A percentile compares a stretch with the other conserved stretches of the same genome.
Conservation (phyloP, 2,113 vertebrate species). For the Sialia sialis region DNA sequence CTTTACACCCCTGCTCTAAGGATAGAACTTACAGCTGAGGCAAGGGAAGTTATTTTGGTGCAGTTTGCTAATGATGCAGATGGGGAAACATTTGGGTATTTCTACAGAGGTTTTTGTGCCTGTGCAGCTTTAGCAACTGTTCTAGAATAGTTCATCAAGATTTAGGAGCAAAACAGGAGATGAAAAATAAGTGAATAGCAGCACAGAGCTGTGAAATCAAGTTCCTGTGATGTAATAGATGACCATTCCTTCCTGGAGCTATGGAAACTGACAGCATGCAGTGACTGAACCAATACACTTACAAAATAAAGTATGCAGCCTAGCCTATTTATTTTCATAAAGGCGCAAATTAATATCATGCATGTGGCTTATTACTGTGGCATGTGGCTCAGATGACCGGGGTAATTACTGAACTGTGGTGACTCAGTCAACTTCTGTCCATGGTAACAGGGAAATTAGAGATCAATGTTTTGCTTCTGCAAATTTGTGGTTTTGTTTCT, state of each 20-base stretch:
- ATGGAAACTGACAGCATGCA: background rate
- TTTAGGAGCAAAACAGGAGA: background rate
- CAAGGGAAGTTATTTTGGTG: background rate
- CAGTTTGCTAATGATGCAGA: background rate
- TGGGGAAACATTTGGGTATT: background rate
- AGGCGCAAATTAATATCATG: background rate
- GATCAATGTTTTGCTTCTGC: background rate
- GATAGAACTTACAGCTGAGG: background rate
- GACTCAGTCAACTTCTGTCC: background rate
- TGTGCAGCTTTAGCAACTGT: background rate
- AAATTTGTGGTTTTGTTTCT: background rate
- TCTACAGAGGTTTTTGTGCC: background rate
- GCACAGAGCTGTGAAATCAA: background rate
- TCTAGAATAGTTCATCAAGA: background rate
- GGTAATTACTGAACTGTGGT: background rate
- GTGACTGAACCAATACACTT: background rate
- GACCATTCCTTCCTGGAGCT: background rate
- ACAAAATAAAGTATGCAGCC: background rate
- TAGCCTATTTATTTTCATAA: constrained; percentile 10
- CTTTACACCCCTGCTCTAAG: background rate
- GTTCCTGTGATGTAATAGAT: background rate
- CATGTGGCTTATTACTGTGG: background rate
- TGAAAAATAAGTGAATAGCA: background rate
- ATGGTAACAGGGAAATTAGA: background rate
- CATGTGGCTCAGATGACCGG: background rate